phyloP scores from a whole-genome alignment of 2,888 invertebrate genomes.

The Lasioglossum lativentre region DNA sequence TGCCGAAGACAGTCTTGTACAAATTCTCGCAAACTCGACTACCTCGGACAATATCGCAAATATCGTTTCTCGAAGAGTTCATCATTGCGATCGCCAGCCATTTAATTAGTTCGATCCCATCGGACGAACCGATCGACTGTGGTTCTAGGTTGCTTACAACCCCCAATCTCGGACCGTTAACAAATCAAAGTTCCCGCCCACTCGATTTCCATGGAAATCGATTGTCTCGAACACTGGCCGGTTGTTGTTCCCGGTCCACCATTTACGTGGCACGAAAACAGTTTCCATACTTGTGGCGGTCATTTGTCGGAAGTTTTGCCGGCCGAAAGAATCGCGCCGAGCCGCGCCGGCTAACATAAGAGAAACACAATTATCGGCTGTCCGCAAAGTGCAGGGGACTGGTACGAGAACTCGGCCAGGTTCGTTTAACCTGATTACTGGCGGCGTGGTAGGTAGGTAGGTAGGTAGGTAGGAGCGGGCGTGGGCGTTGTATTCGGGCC shows the following conservation, averaged over 20 bases:
- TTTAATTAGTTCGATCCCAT: not conserved
- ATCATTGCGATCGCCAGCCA: not conserved
- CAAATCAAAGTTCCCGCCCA: not conserved
- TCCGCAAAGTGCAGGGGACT: conserved; percentile 52
- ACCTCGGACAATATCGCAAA: not conserved
- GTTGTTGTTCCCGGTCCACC: not conserved
- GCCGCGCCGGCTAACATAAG: conserved; percentile 14
- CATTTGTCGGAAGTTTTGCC: conserved; percentile 14
- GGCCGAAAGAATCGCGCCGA: not conserved
- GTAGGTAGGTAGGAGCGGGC: not conserved
- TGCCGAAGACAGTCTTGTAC: no score
- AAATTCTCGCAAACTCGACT: no score
- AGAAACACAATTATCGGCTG: conserved; percentile 57
- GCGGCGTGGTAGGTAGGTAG: not conserved
- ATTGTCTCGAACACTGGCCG: not conserved
- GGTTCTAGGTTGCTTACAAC: not conserved
- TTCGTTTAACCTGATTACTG: conserved; percentile 58
- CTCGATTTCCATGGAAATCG: not conserved
- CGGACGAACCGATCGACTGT: not conserved
- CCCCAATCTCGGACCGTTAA: not conserved
- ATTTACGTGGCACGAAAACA: not conserved
- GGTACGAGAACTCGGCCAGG: conserved; percentile 45
- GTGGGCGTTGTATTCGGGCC: conserved; percentile 60
- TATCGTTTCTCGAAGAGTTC: not conserved
- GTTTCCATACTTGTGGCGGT: not conserved